Base-by-base conservation (phyloP, 2,113 vertebrate genomes). In the Empidonax alnorum region DNA sequence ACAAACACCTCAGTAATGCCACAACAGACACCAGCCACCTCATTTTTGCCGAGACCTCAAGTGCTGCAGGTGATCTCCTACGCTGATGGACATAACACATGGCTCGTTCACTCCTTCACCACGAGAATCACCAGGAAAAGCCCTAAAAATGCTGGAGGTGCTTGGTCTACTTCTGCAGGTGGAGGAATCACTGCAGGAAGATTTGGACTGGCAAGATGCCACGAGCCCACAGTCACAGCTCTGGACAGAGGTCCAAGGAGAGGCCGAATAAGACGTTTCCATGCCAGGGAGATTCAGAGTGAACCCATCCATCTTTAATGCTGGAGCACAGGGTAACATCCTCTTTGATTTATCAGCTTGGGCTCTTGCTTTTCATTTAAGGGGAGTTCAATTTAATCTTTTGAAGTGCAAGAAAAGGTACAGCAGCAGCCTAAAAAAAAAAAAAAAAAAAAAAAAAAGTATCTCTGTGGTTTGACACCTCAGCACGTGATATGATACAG, bases 401-500 rank as follows among this genome's bases (percentile, higher is more conserved):
- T 61, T 53, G 28, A 72, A 68, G 16, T 8, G 27, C 2, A 68
- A 50, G 28, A 46, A 37, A 31, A 83, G 20, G 17, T 49, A 53
- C 7, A 41, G n/a, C 25, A 69, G 52, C 44, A 84, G 10, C 30
- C 62, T 56, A 23, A 69, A 87, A 68, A 37, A 35, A 62, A 35
- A 62, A n/a, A 73, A 14, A 31, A 50, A 76, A n/a, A 23, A 69
- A 87, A 68, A 37, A 73, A 14, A 31, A 50, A 76, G 8, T 55
- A 47, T 50, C 33, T 7, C 2, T 46, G 35, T 14, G 5, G 16
- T 59, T 82, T 84, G 62, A 46, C 28, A 52, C 31, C 49, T 72
- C 4, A 3, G n/a, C 14, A 21, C 2, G 0, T 1, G 24, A 19
- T 0, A 41, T 1, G 2, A 66, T 24, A 16, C 11, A 74, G 59